These are phyloP conservation scores for Nasonia vitripennis DNA, from an alignment of 1,140 invertebrate species.

Conservation along the genomic window DNA sequence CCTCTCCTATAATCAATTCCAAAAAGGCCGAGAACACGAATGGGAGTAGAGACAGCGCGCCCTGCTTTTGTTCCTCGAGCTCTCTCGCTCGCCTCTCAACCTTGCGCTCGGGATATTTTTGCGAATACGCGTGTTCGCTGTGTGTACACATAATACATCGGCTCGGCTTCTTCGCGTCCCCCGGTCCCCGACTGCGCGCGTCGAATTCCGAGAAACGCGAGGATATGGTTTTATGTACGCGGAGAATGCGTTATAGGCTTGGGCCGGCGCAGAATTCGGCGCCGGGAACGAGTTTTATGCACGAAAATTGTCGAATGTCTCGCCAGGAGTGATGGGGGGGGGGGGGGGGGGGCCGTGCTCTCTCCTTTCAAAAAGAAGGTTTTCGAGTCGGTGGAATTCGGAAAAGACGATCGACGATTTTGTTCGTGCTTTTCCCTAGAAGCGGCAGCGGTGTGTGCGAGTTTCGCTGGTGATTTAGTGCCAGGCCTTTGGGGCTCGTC, in stretches of 20 bases:
- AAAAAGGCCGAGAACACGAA: background rate
- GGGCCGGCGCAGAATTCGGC: constrained; percentile 58
- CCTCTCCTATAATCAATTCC: constrained; percentile 15
- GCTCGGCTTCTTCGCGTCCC: constrained; percentile 9
- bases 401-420: no score
- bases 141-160: constrained; percentile 37
- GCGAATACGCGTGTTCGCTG: constrained; percentile 23
- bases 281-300: constrained; percentile 70
- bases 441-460: no score
- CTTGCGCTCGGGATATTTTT: constrained; percentile 26
- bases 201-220: constrained; percentile 69
- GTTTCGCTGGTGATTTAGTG: background rate
- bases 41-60: background rate
- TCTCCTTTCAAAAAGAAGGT: background rate
- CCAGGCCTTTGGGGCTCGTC: background rate
- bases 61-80: constrained; percentile 30
- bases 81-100: background rate
- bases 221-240: constrained; percentile 20
- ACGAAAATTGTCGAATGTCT: constrained; percentile 71
- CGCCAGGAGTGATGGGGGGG: background rate
- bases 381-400: background rate
- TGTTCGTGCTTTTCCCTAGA: no score
- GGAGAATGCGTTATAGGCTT: constrained; percentile 46
- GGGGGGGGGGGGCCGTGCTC: no score
- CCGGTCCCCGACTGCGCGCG: constrained; percentile 41